A percentile compares a stretch with the other conserved stretches of the same genome.
Conservation (phyloP, 2,113 vertebrate genomes). For the Sphyrna mokarran region DNA sequence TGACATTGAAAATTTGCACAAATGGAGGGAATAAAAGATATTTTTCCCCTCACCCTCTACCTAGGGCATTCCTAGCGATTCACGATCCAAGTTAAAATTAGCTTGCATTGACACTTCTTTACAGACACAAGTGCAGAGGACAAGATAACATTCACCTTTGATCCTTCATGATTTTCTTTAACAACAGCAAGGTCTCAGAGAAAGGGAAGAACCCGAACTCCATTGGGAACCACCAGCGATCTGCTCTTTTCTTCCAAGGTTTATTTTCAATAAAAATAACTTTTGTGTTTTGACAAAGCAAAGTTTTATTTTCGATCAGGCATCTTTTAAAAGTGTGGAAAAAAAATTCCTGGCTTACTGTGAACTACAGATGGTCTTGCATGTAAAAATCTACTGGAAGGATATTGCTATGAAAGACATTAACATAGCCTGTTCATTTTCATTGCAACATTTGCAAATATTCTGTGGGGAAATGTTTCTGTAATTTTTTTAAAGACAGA, state of each 20-base stretch:
- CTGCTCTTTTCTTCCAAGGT: background rate
- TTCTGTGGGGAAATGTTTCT: constrained; percentile 35
- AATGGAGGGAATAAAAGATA: background rate
- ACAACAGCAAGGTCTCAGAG: background rate
- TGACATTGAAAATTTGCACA: background rate
- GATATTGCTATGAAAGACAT: constrained; percentile 30
- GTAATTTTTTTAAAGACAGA: constrained; percentile 37
- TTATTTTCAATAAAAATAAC: constrained; percentile 16
- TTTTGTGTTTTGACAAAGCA: background rate
- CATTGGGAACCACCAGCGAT: background rate
- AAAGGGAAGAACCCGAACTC: background rate
- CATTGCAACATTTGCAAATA: constrained; percentile 37
- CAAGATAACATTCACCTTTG: background rate
- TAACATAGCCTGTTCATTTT: constrained; percentile 36
- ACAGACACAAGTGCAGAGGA: background rate
- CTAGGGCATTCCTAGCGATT: background rate
- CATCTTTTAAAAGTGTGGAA: background rate
- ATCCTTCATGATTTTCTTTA: background rate
- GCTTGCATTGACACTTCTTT: background rate
- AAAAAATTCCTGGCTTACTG: constrained; percentile 30
- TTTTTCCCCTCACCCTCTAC: background rate
- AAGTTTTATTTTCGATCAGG: constrained; percentile 3
- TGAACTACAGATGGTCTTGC: constrained; percentile 27
- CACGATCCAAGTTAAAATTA: background rate
- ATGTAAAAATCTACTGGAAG: constrained; percentile 2